Percentiles rank a stretch among this genome's conserved stretches.
phyloP scores from a whole-genome alignment of 1,140 invertebrate genomes.

The Caenorhabditis inopinata region DNA sequence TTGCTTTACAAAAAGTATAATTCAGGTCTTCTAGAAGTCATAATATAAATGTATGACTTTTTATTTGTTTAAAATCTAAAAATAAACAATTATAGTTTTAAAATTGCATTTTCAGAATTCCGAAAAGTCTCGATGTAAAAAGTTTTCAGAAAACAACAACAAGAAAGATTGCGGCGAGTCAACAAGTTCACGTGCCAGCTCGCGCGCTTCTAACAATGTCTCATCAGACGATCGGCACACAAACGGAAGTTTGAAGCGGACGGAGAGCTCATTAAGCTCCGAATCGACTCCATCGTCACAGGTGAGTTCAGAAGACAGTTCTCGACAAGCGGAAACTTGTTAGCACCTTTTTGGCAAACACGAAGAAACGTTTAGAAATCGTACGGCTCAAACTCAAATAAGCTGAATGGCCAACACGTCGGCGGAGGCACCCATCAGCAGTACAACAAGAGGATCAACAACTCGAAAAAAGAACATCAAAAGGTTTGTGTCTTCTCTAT shows the following conservation, averaged over 20 bases:
- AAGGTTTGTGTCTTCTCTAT: background rate
- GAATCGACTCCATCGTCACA: conserved; percentile 35
- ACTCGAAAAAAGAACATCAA: conserved; percentile 27
- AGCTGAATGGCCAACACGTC: conserved; percentile 38
- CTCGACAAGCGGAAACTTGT: background rate
- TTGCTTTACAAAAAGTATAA: no score
- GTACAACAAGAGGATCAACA: conserved; percentile 15
- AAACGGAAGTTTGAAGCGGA: conserved; percentile 34
- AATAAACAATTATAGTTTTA: background rate
- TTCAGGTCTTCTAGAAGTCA: no score
- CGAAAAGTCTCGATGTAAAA: no score
- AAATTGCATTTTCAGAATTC: background rate
- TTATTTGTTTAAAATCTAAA: background rate
- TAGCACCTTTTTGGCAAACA: background rate
- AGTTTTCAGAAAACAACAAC: conserved; percentile 40
- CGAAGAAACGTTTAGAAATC: conserved; percentile 7
- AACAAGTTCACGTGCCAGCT: conserved; percentile 37
- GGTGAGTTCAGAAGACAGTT: background rate
- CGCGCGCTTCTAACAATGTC: conserved; percentile 30
- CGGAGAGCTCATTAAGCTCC: conserved; percentile 36
- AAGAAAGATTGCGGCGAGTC: conserved; percentile 39
- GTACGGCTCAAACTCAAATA: conserved; percentile 26
- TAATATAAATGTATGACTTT: no score
- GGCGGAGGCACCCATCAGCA: conserved; percentile 14
- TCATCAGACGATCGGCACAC: conserved; percentile 35